These are phyloP conservation scores for Anolis apletophallus DNA, from an alignment of 2,797 vertebrate genomes.

Conservation along the genomic window DNA sequence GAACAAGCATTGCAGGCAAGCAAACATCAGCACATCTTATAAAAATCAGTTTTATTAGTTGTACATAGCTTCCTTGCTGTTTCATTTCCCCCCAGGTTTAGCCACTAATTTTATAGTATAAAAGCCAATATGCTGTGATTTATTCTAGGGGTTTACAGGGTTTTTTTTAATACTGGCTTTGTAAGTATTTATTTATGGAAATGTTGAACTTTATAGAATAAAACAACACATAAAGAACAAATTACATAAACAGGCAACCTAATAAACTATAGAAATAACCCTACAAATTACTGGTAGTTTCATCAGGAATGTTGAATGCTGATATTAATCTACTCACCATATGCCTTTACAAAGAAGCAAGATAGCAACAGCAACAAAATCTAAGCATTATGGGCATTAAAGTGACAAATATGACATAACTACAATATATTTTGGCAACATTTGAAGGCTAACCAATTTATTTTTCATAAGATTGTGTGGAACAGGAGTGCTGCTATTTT, in stretches of 20 bases:
- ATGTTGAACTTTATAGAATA: background rate
- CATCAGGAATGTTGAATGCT: background rate
- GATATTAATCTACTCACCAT: background rate
- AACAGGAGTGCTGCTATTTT: background rate
- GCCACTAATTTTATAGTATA: background rate
- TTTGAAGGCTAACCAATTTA: background rate
- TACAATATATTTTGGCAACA: background rate
- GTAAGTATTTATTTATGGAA: background rate
- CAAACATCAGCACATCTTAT: background rate
- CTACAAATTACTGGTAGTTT: too few species aligned
- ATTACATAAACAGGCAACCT: too few species aligned
- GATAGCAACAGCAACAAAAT: background rate
- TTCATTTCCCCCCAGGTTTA: background rate
- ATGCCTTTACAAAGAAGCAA: background rate
- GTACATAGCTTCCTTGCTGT: background rate
- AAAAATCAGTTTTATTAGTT: background rate
- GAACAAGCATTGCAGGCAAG: background rate
- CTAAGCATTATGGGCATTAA: background rate
- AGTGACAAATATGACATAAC: background rate
- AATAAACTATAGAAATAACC: too few species aligned
- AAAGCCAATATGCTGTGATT: background rate
- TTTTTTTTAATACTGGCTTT: background rate
- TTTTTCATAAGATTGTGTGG: background rate
- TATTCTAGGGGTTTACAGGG: background rate
- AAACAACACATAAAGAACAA: too few species aligned